Conservation (phyloP, 2,797 vertebrate genomes). For the Molossus alvarezi region DNA sequence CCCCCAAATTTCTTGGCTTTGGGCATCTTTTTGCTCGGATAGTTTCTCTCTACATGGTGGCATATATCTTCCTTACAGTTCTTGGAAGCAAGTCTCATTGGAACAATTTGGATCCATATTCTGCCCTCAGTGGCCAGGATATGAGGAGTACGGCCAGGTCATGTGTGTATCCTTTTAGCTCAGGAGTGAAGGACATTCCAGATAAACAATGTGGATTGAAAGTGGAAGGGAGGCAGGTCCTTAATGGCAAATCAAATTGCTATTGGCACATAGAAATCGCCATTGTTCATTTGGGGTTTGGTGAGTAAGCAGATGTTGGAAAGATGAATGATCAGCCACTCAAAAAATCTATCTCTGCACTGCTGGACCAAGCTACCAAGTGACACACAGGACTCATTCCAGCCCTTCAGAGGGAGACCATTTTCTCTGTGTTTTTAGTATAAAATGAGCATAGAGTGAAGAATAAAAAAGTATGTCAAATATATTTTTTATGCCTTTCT, state of each 20-base stretch:
- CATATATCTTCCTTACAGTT: background rate
- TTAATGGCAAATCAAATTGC: background rate
- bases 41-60: background rate
- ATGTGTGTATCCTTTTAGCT: background rate
- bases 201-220: background rate
- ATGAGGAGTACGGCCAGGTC: background rate
- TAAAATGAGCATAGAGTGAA: background rate
- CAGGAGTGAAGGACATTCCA: background rate
- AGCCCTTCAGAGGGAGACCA: background rate
- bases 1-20: background rate
- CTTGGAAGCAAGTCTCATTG: background rate
- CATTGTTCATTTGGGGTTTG: background rate
- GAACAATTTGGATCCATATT: background rate
- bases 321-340: background rate
- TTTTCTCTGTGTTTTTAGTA: constrained; percentile 11
- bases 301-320: background rate
- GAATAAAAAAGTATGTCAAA: background rate
- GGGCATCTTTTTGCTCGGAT: background rate
- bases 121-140: background rate
- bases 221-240: background rate
- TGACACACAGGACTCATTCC: background rate
- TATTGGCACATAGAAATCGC: background rate
- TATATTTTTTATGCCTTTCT: background rate
- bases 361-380: background rate
- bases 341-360: background rate